Base-by-base conservation (phyloP, 2,113 vertebrate genomes). In the Erythrocebus patas region DNA sequence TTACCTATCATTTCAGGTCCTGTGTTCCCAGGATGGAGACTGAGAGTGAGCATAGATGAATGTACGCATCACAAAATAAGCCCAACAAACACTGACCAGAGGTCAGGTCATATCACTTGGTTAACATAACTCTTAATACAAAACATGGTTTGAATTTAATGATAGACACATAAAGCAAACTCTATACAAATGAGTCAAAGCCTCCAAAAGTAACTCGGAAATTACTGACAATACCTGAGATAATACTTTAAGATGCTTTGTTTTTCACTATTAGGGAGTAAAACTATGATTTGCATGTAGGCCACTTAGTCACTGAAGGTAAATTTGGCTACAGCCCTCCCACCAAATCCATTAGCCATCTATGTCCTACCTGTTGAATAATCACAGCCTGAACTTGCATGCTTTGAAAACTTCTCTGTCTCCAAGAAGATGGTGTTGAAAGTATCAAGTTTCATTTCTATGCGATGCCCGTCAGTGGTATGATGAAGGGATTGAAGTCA, bases 141-240 rank as follows among this genome's bases (percentile, higher is more conserved):
- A 98, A 98, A 81, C 98, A 99, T 73, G 99, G 99, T 91, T 98
- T 99, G 76, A 99, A 99, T 96, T 98, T 99, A 48, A 98, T 99
- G 98, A 99, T 99, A 50, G 99, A 99, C 61, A 97, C 98, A 6
- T 99, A 99, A 75, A 98, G 99, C 83, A 99, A 99, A 95, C 98
- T 98, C 1, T 99, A 99, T 57, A 98, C 98, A 2, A 98, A 6
- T 98, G 97, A 93, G 97, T 95, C 13, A 95, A 98, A 78, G 97
- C 61, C 59, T 68, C 11, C 18, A 83, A 97, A 22, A 98, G 95
- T 85, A 96, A 96, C 84, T 96, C 98, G 4, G 94, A 98, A 97
- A 83, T 95, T 40, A 93, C 72, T 61, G 96, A 95, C 68, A 57
- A 98, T 59, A 94, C 96, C 96, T 98, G 95, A 92, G 30, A 86